Conservation (phyloP, 1,140 invertebrate genomes). For the Eupristina koningsbergeri region DNA sequence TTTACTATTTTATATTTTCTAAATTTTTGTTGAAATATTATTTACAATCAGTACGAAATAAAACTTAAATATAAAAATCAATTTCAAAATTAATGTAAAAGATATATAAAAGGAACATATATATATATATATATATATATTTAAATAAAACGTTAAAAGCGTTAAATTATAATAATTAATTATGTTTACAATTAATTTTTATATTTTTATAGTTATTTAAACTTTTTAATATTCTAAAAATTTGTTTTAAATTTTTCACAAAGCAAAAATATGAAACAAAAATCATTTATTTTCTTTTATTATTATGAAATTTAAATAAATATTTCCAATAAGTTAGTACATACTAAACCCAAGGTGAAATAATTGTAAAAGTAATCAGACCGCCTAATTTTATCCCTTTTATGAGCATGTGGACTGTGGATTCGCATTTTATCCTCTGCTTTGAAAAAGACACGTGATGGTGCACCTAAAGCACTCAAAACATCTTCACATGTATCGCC, state of each 20-base stretch:
- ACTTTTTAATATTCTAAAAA: too few species aligned
- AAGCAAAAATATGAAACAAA: too few species aligned
- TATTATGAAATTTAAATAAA: not conserved
- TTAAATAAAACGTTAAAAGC: not conserved
- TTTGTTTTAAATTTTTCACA: too few species aligned
- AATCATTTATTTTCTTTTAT: too few species aligned
- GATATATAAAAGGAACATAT: too few species aligned
- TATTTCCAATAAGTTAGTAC: slow-evolving; percentile 59
- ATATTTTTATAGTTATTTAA: too few species aligned
- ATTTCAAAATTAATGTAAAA: too few species aligned
- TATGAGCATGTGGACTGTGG: slow-evolving; percentile 90
- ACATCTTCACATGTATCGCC: slow-evolving; percentile 91
- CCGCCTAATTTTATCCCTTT: slow-evolving; percentile 80
- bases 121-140: too few species aligned
- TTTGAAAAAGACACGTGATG: slow-evolving; percentile 92
- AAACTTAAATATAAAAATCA: too few species aligned
- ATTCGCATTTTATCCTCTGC: slow-evolving; percentile 99
- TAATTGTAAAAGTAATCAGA: slow-evolving; percentile 98
- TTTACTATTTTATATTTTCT: too few species aligned
- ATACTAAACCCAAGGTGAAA: slow-evolving; percentile 93
- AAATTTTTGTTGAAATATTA: too few species aligned
- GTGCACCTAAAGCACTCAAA: slow-evolving; percentile 83
- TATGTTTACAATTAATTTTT: slow-evolving; percentile 16
- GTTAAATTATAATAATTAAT: not conserved
- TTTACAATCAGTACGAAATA: too few species aligned